These are phyloP conservation scores for Schizaphis graminum DNA, from an alignment of 2,888 invertebrate genomes.

Conservation along the genomic window DNA sequence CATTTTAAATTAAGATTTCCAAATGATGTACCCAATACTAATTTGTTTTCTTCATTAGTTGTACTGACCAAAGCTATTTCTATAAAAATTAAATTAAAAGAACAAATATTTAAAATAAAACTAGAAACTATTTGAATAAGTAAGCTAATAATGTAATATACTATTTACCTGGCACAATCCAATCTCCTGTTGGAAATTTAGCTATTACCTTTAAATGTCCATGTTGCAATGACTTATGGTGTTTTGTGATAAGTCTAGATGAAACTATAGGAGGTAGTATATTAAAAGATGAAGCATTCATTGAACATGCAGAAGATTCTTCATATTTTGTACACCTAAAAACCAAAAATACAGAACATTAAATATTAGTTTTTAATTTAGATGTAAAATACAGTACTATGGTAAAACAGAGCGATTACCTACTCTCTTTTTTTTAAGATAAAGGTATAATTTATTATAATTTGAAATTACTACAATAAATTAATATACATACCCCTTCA, in stretches of 20 bases:
- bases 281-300: conserved; percentile 70
- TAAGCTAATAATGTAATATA: background rate
- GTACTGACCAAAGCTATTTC: conserved; percentile 57
- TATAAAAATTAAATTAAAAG: conserved; percentile 4
- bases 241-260: conserved; percentile 76
- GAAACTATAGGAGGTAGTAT: conserved; percentile 81
- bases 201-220: conserved; percentile 80
- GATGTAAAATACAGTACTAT: no score
- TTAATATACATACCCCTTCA: conserved; percentile 31
- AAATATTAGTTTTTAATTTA: background rate
- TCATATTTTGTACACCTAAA: conserved; percentile 62
- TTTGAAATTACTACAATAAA: background rate
- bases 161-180: conserved; percentile 80
- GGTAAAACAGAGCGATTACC: no score
- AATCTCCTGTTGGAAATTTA: conserved; percentile 82
- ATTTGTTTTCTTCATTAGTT: conserved; percentile 50
- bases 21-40: conserved; percentile 28
- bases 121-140: background rate
- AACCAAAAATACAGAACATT: background rate
- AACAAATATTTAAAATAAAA: background rate
- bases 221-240: conserved; percentile 78
- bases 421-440: background rate
- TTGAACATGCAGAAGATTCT: conserved; percentile 42
- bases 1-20: conserved; percentile 52
- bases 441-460: background rate